Evolutionary conservation across 2,888 invertebrate genomes (phyloP).

Genomic region (Trichogramma dendrolimi): DNA sequence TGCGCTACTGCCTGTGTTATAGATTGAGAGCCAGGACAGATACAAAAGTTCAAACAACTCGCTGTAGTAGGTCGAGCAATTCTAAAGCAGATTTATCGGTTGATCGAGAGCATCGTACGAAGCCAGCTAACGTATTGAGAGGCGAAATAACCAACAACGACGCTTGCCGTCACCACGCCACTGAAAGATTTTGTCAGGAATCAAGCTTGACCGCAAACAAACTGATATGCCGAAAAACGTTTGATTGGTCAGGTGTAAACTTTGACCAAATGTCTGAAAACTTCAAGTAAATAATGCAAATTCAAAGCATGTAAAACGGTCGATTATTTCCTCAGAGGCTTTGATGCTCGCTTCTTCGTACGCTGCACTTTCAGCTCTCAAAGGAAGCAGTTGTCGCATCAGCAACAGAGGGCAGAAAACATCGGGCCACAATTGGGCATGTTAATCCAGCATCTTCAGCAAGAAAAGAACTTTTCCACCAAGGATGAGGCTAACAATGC

Average conservation of each 20-base stretch:
- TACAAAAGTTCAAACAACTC: too few relatives aligned
- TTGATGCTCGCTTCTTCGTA: neutral
- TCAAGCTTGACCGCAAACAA: too few relatives aligned
- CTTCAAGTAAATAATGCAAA: constrained; percentile 30
- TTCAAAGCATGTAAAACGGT: neutral
- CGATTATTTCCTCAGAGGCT: neutral
- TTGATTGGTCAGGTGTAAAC: neutral
- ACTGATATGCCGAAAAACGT: constrained; percentile 5
- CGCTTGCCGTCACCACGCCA: too few relatives aligned
- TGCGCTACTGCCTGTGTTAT: too few relatives aligned
- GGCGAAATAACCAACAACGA: too few relatives aligned
- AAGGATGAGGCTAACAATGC: constrained; percentile 29
- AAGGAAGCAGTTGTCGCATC: constrained; percentile 2
- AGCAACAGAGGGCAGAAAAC: neutral
- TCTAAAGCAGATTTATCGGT: too few relatives aligned
- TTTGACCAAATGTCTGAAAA: constrained; percentile 39
- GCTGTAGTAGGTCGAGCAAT: too few relatives aligned
- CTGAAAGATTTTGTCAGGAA: too few relatives aligned
- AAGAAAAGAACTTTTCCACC: constrained; percentile 27
- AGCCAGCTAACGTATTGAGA: too few relatives aligned
- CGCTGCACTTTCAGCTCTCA: neutral
- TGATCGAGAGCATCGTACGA: too few relatives aligned
- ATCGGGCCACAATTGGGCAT: constrained; percentile 29
- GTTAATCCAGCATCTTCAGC: constrained; percentile 38
- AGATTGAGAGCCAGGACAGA: too few relatives aligned